A percentile compares a stretch with the other conserved stretches of the same genome.
Conservation (phyloP, 2,888 invertebrate genomes). For the Chrysolina americana region DNA sequence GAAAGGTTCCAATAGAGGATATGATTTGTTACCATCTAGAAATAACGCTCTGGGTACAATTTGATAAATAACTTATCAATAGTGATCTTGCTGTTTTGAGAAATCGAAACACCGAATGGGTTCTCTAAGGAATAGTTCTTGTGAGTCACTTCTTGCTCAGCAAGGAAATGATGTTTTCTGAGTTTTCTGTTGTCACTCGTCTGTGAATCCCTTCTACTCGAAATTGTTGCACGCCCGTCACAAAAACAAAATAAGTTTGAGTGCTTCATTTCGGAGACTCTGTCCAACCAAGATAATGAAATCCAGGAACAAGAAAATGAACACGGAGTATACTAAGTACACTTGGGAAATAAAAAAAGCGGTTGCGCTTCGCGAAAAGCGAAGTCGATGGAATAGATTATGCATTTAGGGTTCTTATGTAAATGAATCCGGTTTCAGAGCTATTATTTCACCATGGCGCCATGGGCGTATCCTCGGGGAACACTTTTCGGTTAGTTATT, state of each 20-base stretch:
- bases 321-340: conserved; percentile 21
- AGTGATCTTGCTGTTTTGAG: too few species aligned
- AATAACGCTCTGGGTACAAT: too few species aligned
- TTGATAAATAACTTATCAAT: too few species aligned
- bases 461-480: conserved; percentile 3
- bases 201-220: background rate
- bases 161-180: too few species aligned
- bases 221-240: background rate
- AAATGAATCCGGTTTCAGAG: conserved; percentile 28
- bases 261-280: background rate
- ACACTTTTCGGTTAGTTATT: background rate
- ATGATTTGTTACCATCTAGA: too few species aligned
- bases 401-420: conserved; percentile 34
- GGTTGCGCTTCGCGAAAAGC: conserved; percentile 23
- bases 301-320: conserved; percentile 24
- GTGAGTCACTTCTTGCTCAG: too few species aligned
- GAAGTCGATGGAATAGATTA: conserved; percentile 32
- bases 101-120: too few species aligned
- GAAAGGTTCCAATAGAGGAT: too few species aligned
- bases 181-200: too few species aligned
- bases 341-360: conserved; percentile 23
- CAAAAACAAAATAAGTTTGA: conserved; percentile 3
- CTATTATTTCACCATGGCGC: conserved; percentile 16
- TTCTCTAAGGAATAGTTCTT: too few species aligned
- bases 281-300: conserved; percentile 19